Conservation (phyloP, 2,797 vertebrate genomes). For the Crotalus adamanteus region DNA sequence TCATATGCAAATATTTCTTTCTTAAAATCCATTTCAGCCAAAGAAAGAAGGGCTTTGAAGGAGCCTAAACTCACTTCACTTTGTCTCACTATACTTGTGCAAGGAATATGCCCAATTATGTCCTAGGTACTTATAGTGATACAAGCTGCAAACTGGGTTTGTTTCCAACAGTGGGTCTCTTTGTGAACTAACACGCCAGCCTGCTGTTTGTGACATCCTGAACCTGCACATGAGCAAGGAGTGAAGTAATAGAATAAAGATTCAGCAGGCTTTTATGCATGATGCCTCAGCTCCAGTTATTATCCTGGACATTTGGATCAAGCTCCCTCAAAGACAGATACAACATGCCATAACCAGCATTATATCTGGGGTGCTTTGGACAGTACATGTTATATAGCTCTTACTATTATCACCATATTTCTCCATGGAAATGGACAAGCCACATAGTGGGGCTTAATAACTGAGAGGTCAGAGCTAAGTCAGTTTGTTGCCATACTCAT, state of each 20-base stretch:
- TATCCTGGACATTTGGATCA: neutral
- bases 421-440: neutral
- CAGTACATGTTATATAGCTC: neutral
- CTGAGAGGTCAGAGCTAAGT: neutral
- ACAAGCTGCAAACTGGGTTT: neutral
- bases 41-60: neutral
- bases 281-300: neutral
- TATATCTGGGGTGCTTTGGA: neutral
- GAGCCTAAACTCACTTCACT: neutral
- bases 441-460: neutral
- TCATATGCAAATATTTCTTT: neutral
- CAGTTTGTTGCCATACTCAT: neutral
- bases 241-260: neutral
- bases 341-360: neutral
- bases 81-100: neutral
- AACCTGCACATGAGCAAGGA: neutral
- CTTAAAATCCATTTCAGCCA: neutral
- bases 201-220: neutral
- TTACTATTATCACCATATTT: neutral
- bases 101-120: neutral
- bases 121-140: neutral
- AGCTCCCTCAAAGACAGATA: neutral
- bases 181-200: neutral
- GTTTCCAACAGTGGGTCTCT: neutral
- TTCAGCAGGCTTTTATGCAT: neutral